phyloP scores from a whole-genome alignment of 2,797 vertebrate species.

The Botia kubotai region DNA sequence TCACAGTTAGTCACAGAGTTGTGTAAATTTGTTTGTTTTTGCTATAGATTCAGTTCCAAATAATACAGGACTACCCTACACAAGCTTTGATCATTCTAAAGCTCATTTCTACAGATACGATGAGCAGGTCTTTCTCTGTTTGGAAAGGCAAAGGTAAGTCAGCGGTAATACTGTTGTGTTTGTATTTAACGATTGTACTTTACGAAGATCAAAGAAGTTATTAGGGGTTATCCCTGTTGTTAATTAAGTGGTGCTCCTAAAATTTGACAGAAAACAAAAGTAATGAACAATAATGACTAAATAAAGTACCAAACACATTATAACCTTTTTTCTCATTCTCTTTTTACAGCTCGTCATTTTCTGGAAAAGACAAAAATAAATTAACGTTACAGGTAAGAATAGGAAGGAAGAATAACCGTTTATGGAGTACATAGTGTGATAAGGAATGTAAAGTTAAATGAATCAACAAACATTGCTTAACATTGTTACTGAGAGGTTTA shows the following conservation, averaged over 20 bases:
- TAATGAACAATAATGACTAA: too few species aligned
- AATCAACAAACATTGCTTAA: not conserved
- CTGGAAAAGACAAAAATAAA: conserved; percentile 92
- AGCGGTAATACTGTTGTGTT: not conserved
- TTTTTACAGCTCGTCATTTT: conserved; percentile 78
- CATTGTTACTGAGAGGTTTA: not conserved
- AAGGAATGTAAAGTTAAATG: not conserved
- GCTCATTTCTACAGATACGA: conserved; percentile 98
- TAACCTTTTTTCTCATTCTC: conserved; percentile 10
- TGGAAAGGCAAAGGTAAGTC: conserved; percentile 91
- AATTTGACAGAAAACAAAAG: too few species aligned
- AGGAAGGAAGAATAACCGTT: not conserved
- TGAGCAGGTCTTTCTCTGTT: conserved; percentile 93
- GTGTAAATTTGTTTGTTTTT: conserved; percentile 16
- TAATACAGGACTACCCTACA: conserved; percentile 88
- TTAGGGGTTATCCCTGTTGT: not conserved
- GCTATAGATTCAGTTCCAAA: conserved; percentile 84
- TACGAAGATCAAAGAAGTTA: not conserved
- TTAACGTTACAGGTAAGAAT: conserved; percentile 86
- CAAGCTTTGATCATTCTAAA: conserved; percentile 93
- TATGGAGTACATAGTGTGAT: not conserved
- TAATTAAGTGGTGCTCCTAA: not conserved
- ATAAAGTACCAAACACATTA: too few species aligned
- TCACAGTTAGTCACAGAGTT: not conserved
- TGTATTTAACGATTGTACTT: not conserved